Conservation (phyloP, 2,888 invertebrate species). For the Cremastobaeus sp. region DNA sequence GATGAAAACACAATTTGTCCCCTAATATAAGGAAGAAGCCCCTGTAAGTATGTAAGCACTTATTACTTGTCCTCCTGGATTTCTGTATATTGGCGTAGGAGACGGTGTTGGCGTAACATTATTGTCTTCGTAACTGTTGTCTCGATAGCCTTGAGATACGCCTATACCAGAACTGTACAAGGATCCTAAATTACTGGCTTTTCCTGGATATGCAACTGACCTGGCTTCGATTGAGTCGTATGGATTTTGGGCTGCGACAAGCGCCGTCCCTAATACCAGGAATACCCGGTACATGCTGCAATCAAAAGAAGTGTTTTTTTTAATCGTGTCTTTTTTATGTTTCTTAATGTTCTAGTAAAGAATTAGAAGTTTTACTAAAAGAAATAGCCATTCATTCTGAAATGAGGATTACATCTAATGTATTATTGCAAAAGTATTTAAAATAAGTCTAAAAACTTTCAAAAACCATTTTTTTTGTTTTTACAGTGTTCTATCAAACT, state of each 20-base stretch:
- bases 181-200: conserved; percentile 71
- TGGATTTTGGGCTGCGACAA: conserved; percentile 70
- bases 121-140: conserved; percentile 77
- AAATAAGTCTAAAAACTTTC: no score
- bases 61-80: conserved; percentile 57
- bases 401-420: no score
- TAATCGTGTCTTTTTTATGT: neutral
- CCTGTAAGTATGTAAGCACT: no score
- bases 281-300: conserved; percentile 73
- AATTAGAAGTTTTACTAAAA: no score
- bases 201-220: conserved; percentile 70
- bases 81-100: conserved; percentile 72
- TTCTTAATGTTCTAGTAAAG: neutral
- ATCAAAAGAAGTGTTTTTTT: neutral
- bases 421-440: no score
- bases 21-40: no score
- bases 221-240: conserved; percentile 72
- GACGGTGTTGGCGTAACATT: conserved; percentile 76
- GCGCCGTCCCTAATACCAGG: conserved; percentile 69
- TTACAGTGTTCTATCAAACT: no score
- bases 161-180: conserved; percentile 71
- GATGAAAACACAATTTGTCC: no score
- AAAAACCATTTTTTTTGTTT: no score
- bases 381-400: no score
- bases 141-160: conserved; percentile 72